Conservation (phyloP, 2,113 vertebrate species). For the Corythoichthys haematopterus region DNA sequence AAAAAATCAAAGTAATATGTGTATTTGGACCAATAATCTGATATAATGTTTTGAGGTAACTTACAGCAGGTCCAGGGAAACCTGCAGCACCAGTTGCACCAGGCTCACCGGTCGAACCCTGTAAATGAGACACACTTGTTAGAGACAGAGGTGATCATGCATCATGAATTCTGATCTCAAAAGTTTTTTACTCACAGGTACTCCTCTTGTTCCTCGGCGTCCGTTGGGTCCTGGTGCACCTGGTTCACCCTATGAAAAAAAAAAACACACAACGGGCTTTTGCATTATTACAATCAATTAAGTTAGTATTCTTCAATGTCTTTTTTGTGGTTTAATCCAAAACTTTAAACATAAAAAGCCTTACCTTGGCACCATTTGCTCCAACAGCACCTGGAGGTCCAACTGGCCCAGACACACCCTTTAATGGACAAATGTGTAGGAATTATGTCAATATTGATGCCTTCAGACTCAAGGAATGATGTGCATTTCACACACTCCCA, state of each 20-base stretch:
- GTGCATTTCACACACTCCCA: too few species aligned
- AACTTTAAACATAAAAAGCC: not conserved
- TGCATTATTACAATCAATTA: not conserved
- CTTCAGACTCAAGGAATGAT: too few species aligned
- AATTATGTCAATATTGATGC: not conserved
- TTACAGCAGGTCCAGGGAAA: constrained; percentile 88
- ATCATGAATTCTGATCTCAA: not conserved
- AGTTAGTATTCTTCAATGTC: not conserved
- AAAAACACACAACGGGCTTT: constrained; percentile 8
- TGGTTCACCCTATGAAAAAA: constrained; percentile 82
- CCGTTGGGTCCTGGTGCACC: constrained; percentile 86
- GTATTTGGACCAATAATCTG: not conserved
- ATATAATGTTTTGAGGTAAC: constrained; percentile 22
- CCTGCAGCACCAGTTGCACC: constrained; percentile 88
- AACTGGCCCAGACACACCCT: constrained; percentile 90
- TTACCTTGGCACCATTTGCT: constrained; percentile 90
- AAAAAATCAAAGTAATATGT: not conserved
- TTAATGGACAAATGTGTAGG: constrained; percentile 23
- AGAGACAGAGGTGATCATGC: not conserved
- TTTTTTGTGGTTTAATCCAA: not conserved
- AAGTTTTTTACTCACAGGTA: constrained; percentile 77
- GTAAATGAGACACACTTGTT: constrained; percentile 12
- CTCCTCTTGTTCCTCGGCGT: constrained; percentile 86
- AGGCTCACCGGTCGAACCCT: constrained; percentile 89
- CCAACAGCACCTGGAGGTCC: constrained; percentile 85